Evolutionary conservation across 2,888 invertebrate species (phyloP).

Genomic region (Disparrhopalites patrizii): DNA sequence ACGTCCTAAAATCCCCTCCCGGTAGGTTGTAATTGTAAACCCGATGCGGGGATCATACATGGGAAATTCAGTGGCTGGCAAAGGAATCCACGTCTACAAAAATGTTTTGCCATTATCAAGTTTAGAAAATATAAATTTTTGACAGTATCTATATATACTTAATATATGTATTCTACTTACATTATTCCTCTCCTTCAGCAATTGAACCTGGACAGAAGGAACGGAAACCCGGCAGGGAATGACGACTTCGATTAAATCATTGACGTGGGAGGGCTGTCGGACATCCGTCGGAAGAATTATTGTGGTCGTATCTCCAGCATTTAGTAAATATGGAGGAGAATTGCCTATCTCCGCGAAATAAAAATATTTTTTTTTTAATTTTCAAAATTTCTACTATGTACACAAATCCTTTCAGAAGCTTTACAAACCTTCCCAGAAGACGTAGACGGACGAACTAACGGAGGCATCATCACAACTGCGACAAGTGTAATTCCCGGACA

Average conservation of each 20-base stretch:
- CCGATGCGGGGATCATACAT: not conserved
- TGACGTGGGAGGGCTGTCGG: not conserved
- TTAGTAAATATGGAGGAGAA: conserved; percentile 8
- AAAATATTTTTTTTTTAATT: no score
- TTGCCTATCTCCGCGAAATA: not conserved
- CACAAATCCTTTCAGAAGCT: no score
- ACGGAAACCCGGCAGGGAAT: conserved; percentile 6
- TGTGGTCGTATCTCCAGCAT: not conserved
- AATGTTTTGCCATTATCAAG: not conserved
- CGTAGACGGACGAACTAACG: not conserved
- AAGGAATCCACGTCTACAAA: not conserved
- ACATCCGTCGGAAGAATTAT: not conserved
- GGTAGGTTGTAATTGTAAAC: not conserved
- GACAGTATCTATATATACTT: no score
- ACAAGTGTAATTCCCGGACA: conserved; percentile 24
- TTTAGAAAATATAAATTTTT: not conserved
- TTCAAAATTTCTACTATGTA: not conserved
- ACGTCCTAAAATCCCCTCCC: not conserved
- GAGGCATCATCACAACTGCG: not conserved
- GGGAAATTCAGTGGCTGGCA: not conserved
- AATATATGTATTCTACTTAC: no score
- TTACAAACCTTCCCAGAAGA: conserved; percentile 26
- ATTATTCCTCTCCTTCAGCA: not conserved
- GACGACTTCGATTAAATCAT: not conserved
- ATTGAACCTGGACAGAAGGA: not conserved